phyloP scores from a whole-genome alignment of 2,888 invertebrate genomes.

The Leucania comma region DNA sequence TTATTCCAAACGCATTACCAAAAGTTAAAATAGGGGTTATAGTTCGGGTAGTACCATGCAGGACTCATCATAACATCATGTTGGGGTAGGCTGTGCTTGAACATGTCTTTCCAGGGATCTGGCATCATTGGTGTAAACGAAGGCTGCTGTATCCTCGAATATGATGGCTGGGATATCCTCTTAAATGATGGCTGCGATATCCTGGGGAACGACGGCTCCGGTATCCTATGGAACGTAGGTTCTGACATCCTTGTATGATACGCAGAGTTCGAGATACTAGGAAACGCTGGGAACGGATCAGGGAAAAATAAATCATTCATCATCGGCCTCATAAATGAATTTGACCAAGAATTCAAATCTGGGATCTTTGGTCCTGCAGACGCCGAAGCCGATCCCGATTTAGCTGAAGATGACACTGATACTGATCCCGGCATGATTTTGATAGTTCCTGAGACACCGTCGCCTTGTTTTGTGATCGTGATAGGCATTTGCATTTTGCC shows the following conservation, averaged over 20 bases:
- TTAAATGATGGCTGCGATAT: slow-evolving; percentile 66
- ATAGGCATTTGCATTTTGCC: slow-evolving; percentile 66
- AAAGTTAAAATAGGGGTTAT: slow-evolving; percentile 74
- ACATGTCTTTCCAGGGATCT: slow-evolving; percentile 66
- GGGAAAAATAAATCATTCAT: slow-evolving; percentile 61
- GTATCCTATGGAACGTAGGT: slow-evolving; percentile 67
- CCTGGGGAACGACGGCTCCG: slow-evolving; percentile 64
- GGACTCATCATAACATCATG: slow-evolving; percentile 62
- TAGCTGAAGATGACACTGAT: slow-evolving; percentile 74
- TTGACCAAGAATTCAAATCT: slow-evolving; percentile 57
- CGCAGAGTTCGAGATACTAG: slow-evolving; percentile 61
- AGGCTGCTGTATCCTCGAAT: slow-evolving; percentile 59
- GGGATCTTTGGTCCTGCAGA: slow-evolving; percentile 43
- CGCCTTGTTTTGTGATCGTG: slow-evolving; percentile 71
- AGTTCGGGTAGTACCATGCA: slow-evolving; percentile 74
- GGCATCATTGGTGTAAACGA: slow-evolving; percentile 67
- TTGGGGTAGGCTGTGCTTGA: slow-evolving; percentile 65
- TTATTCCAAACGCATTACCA: slow-evolving; percentile 63
- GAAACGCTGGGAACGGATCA: slow-evolving; percentile 64
- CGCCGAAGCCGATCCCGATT: slow-evolving; percentile 65
- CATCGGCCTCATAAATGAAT: slow-evolving; percentile 58
- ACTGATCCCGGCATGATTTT: slow-evolving; percentile 77
- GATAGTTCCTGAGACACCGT: slow-evolving; percentile 75
- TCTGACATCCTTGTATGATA: slow-evolving; percentile 51
- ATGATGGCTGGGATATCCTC: slow-evolving; percentile 64